phyloP scores from a whole-genome alignment of 2,113 vertebrate species.

The Oncorhynchus gorbuscha region DNA sequence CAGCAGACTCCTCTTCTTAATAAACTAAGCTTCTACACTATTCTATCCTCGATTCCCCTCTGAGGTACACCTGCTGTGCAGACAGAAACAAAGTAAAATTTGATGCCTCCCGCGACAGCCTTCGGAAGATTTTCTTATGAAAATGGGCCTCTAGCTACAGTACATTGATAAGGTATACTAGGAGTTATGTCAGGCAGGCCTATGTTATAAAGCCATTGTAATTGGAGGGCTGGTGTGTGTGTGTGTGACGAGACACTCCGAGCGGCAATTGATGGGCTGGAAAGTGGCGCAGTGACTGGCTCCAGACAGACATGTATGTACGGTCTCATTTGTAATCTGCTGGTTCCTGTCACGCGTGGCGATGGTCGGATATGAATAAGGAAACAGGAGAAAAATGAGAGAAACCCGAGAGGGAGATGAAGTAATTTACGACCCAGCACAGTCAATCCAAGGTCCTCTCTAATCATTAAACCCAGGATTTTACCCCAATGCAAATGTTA shows the following conservation, averaged over 20 bases:
- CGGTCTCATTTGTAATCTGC: background rate
- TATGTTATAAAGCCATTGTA: background rate
- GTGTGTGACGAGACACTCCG: background rate
- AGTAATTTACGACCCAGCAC: constrained; percentile 6
- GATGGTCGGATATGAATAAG: background rate
- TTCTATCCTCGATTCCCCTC: too few species aligned
- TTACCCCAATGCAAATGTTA: constrained; percentile 16
- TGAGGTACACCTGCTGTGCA: too few species aligned
- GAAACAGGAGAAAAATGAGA: background rate
- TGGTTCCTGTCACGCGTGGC: background rate
- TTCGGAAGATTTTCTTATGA: background rate
- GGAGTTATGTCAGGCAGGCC: constrained; percentile 4
- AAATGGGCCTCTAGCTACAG: too few species aligned
- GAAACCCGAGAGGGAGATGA: background rate
- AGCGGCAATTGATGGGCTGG: background rate
- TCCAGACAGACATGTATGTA: background rate
- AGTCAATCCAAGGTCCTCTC: background rate
- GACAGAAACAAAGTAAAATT: background rate
- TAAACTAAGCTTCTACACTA: too few species aligned
- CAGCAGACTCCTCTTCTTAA: too few species aligned
- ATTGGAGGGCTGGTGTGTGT: background rate
- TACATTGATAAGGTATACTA: constrained; percentile 8
- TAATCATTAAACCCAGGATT: constrained; percentile 7
- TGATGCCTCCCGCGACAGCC: background rate
- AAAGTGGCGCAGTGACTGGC: background rate